Base-by-base conservation (phyloP, 2,888 invertebrate species). In the Eupithecia centaureata region DNA sequence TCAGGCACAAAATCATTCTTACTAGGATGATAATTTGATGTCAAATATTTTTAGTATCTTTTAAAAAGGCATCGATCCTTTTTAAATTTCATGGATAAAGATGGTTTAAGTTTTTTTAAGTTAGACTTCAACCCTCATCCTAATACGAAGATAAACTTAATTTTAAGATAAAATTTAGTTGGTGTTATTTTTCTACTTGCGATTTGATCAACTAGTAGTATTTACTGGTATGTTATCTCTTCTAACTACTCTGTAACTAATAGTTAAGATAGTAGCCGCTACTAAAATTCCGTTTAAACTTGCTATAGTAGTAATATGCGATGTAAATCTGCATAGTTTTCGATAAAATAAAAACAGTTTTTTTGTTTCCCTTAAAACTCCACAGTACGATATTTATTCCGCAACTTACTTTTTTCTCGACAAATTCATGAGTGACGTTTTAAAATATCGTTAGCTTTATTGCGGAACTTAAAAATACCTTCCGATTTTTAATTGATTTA, bases 1-100 rank as follows among this genome's bases (percentile, higher is more conserved):
- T 18, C n/a, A 56, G 56, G 56, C 56, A 56, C 56, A 32, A 56
- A 56, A 56, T 5, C n/a, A 4, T 32, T 56, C 56, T n/a, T n/a
- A 32, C 56, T 18, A 22, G n/a, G 30, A 18, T 18, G 30, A 54
- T 8, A 30, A n/a, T 35, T 5, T 5, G n/a, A 15, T 5, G 5
- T 1, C 35, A 1, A 35, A 15, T 35, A 35, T 15, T 15, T n/a
- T 35, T 30, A 30, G 5, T 15, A 15, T 35, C 35, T 15, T 35
- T 15, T 15, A 15, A 35, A 35, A 35, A 15, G 3, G 1, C n/a
- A 4, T 15, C 15, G 35, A 15, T 2, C 2, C 15, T 2, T 2
- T 15, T 38, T 38, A n/a, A n/a, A n/a, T n/a, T n/a, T n/a, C n/a
- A n/a, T 2, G 7, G 8, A 42, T 42, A 2, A 2, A 42, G 42